Percentiles rank a stretch among this genome's conserved stretches.
Conservation (phyloP, 2,888 invertebrate genomes). For the Mimumesa dahlbomi region DNA sequence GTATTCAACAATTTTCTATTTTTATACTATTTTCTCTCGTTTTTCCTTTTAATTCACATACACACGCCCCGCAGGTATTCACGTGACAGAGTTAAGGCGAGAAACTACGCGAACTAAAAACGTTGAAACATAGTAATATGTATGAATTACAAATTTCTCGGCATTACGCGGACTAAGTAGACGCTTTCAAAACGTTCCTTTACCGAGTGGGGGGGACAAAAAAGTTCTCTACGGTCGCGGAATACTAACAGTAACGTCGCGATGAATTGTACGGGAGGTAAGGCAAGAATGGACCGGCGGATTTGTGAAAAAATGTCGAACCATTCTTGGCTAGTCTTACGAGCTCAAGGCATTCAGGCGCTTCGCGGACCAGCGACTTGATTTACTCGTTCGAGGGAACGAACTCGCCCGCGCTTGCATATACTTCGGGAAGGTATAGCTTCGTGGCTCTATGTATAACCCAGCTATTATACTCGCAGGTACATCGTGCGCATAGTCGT, state of each 20-base stretch:
- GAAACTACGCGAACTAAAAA: no score
- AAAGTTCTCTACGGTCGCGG: neutral
- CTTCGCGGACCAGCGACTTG: conserved; percentile 63
- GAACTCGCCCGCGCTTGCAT: conserved; percentile 60
- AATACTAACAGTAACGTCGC: conserved; percentile 21
- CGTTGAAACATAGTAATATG: no score
- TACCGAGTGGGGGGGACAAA: no score
- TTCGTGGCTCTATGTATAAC: conserved; percentile 61
- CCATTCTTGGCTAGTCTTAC: conserved; percentile 61
- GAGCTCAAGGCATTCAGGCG: conserved; percentile 57
- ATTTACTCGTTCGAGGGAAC: conserved; percentile 69
- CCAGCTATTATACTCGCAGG: conserved; percentile 63
- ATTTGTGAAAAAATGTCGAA: conserved; percentile 49
- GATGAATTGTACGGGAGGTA: conserved; percentile 40
- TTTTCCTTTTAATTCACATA: no score
- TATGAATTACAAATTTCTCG: neutral
- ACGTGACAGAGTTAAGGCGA: no score
- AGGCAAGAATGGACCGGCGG: conserved; percentile 48
- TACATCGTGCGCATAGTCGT: conserved; percentile 50
- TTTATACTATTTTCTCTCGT: no score
- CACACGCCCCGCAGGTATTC: no score
- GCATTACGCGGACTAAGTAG: neutral
- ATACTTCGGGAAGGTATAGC: conserved; percentile 42
- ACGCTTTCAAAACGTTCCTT: neutral
- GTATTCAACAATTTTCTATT: no score